Base-by-base conservation (phyloP, 2,888 invertebrate species). In the Lithophane ornitopus region DNA sequence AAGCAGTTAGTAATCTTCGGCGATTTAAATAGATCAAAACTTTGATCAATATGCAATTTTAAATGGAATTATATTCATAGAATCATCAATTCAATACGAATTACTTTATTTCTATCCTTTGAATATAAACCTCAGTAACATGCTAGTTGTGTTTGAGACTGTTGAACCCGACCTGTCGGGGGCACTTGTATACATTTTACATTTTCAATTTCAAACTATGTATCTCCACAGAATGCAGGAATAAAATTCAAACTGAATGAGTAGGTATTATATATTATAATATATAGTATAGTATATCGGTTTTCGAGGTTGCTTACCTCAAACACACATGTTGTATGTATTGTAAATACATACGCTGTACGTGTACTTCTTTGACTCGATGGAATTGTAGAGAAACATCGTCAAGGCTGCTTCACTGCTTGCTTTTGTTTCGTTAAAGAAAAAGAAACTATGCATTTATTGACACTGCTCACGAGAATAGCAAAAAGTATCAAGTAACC, bases 301-400 rank as follows among this genome's bases (percentile, higher is more conserved):
- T 76, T 76, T 69, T 71, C 66, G 67, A 82, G 66, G 85, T 68
- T 75, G 74, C 67, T 78, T 87, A 68, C 59, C 16, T 61, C 41
- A 75, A 49, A 83, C 70, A 76, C 52, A 61, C 46, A 41, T 63
- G 41, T 7, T 63, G 54, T 72, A 63, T 28, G 39, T 81, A 41
- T 9, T 9, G 28, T 39, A 59, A 3, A 70, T 16, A 58, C n/a
- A 8, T 19, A 26, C 56, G 28, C 19, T 34, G 46, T 70, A 19
- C 67, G 62, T 39, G 56, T 62, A 75, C 56, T 71, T 65, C 70
- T 77, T 44, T 66, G 73, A 75, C 54, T 61, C 74, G 54, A n/a
- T 54, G 59, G 71, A 81, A 80, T 85, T 28, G 76, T 72, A 87
- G 71, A 72, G 85, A 76, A 85, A 87, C 77, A 85, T 77, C 12